Conservation (phyloP, 1,140 invertebrate species). For the Monomorium pharaonis region DNA sequence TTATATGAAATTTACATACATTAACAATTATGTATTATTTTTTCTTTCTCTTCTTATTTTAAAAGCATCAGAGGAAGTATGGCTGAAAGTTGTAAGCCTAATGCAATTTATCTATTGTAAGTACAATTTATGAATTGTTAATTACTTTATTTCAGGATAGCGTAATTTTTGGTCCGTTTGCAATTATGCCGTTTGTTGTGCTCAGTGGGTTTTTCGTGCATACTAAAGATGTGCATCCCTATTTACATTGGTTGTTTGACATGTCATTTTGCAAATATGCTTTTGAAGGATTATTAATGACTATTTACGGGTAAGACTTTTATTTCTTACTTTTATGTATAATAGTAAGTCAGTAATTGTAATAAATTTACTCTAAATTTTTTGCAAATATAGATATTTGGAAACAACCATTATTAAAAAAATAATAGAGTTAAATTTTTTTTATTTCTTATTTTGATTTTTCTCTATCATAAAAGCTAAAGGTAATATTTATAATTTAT, state of each 20-base stretch:
- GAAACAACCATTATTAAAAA: background rate
- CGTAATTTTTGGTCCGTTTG: slow-evolving; percentile 94
- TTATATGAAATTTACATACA: background rate
- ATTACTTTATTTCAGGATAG: slow-evolving; percentile 87
- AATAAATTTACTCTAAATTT: slow-evolving; percentile 9
- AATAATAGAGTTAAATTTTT: background rate
- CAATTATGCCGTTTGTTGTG: slow-evolving; percentile 93
- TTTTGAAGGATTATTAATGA: slow-evolving; percentile 90
- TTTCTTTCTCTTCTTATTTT: slow-evolving; percentile 20
- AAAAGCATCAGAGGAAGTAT: background rate
- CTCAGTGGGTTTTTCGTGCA: slow-evolving; percentile 97
- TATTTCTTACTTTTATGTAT: background rate
- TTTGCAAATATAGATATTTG: background rate
- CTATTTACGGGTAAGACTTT: slow-evolving; percentile 87
- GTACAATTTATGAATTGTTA: background rate
- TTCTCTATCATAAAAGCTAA: background rate
- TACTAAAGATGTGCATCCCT: slow-evolving; percentile 92
- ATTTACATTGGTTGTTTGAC: slow-evolving; percentile 94
- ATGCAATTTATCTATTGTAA: background rate
- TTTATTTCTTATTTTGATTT: background rate
- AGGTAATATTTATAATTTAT: slow-evolving; percentile 83
- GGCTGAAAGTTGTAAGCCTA: background rate
- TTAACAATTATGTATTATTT: background rate
- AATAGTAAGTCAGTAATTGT: background rate
- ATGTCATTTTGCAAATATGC: slow-evolving; percentile 93